Evolutionary conservation across 2,888 invertebrate species (phyloP).

Genomic region (Dolomedes plantarius): DNA sequence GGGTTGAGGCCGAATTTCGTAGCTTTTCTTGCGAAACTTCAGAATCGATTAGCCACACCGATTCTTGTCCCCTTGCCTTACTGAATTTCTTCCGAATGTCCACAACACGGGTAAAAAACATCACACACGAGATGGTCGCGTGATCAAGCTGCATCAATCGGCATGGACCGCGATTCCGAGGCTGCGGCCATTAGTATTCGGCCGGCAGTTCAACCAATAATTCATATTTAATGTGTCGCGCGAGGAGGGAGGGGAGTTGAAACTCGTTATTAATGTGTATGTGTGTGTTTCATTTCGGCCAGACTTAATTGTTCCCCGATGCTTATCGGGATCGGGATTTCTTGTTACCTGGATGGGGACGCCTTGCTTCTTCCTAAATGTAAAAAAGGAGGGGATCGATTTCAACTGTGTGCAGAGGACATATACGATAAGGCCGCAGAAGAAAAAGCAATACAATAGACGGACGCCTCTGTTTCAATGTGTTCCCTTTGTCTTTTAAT

Average conservation of each 20-base stretch:
- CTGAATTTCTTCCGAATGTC: too few species aligned
- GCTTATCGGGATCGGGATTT: background rate
- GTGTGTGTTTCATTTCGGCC: background rate
- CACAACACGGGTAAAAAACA: too few species aligned
- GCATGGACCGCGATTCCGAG: background rate
- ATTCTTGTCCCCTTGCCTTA: too few species aligned
- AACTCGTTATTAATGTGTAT: conserved; percentile 52
- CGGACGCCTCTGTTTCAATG: too few species aligned
- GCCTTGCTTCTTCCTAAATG: too few species aligned
- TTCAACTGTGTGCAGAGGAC: background rate
- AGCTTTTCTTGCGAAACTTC: too few species aligned
- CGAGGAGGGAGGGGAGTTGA: conserved; percentile 23
- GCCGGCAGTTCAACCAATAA: conserved; percentile 3
- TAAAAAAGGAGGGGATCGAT: background rate
- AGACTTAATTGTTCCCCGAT: background rate
- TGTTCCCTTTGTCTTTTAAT: too few species aligned
- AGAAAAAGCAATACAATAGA: too few species aligned
- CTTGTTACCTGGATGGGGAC: background rate
- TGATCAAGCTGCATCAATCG: background rate
- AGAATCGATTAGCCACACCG: too few species aligned
- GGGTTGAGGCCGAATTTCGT: too few species aligned
- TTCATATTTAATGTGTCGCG: conserved; percentile 53
- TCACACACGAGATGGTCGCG: background rate
- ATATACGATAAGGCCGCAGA: background rate
- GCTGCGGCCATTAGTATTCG: background rate